These are phyloP conservation scores for Xestia xanthographa DNA, from an alignment of 2,888 invertebrate genomes.

Conservation along the genomic window DNA sequence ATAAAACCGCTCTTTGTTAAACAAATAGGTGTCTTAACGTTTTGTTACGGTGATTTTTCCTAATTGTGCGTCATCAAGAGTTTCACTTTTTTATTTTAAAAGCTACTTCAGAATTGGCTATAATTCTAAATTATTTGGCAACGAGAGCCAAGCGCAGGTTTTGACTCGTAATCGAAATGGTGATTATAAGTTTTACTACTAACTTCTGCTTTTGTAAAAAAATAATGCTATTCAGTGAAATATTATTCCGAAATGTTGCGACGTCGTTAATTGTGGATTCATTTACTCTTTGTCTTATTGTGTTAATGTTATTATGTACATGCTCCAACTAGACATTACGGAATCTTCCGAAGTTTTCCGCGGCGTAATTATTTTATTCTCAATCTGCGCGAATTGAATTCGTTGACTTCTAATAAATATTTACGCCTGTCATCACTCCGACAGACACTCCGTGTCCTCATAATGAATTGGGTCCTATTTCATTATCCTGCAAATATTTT, in stretches of 20 bases:
- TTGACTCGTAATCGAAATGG: not conserved
- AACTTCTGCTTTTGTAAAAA: constrained; percentile 42
- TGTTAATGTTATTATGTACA: not conserved
- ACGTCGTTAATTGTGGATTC: not conserved
- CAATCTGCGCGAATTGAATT: too few species aligned
- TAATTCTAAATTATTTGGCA: too few species aligned
- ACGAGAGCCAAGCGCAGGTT: not conserved
- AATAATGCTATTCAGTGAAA: not conserved
- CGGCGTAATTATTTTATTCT: not conserved
- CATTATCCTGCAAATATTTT: constrained; percentile 27
- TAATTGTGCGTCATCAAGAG: not conserved
- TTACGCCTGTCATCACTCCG: not conserved
- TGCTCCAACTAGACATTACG: not conserved
- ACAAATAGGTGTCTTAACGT: not conserved
- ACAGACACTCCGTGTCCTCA: not conserved
- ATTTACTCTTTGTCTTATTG: not conserved
- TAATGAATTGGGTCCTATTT: constrained; percentile 20
- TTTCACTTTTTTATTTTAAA: too few species aligned
- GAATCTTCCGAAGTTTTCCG: not conserved
- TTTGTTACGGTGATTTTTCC: not conserved
- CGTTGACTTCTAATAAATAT: not conserved
- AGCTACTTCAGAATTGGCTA: too few species aligned
- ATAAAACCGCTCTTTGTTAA: not conserved
- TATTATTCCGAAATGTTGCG: not conserved
- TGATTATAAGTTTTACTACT: constrained; percentile 55